Evolutionary conservation across 2,113 vertebrate genomes (phyloP), one percentile per base, ranked within the genome.

Genomic region (Opisthocomus hoazin): DNA sequence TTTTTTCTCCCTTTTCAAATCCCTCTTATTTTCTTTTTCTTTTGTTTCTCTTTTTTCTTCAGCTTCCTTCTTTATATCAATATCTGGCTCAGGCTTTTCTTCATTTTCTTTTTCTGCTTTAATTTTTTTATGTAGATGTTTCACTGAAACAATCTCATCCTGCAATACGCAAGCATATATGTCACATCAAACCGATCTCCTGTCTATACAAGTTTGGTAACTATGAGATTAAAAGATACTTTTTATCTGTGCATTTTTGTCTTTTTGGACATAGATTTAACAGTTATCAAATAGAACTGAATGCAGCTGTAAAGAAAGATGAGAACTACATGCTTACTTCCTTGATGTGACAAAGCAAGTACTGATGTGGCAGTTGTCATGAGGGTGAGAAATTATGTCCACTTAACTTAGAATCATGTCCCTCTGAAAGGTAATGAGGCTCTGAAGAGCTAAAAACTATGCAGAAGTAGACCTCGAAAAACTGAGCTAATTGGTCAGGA

Each of bases 11-110:
- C 98, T 73, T 98, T 98, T 96, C 98, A 98, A 94, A 95, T 98
- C 79, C 97, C 98, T 97, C 97, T 98, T 94, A 98, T 98, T 98
- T 84, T 98, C 98, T 71, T 96, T 98, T 93, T 97, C 98, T 97
- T 98, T 98, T 91, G 94, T 98, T 54, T 98, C 98, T 95, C 96
- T 98, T 92, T 98, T 98, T 89, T 99, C 98, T 93, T 99, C 99
- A 68, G 96, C 73, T 81, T 98, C 97, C 96, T 98, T 97, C 98
- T 98, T 97, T 94, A 98, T 87, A 97, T 95, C 93, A 66, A 94
- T 97, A 93, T 99, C 98, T 97, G 98, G 96, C 89, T 99, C 98
- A 74, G 95, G 93, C 74, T 97, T 89, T 96, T 98, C 96, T 98
- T 98, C 95, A 98, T 97, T 97, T 93, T 97, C 96, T 95, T 98